Base-by-base conservation (phyloP, 2,797 vertebrate species). In the Tarsius wallacei region DNA sequence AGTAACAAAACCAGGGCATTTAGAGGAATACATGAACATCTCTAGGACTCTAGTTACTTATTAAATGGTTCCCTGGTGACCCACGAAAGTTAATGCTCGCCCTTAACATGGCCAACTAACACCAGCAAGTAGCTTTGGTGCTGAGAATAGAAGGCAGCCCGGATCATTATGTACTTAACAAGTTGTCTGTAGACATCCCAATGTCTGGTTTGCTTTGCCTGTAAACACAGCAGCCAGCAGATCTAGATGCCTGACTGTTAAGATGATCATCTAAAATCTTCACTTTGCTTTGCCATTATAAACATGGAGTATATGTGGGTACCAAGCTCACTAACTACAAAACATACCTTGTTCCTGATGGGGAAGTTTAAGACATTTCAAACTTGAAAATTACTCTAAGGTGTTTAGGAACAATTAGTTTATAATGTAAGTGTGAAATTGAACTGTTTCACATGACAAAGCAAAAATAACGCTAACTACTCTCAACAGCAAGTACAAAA, bases 11-110 rank as follows among this genome's bases (percentile, higher is more conserved):
- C 49, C 84, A 57, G 77, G 68, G 51, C 85, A 68, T 80, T 96
- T 91, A 86, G 87, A 95, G 53, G 51, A 96, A 90, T 88, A 95
- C 93, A 77, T 66, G 84, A 94, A 86, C 91, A 94, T 95, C 86
- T 91, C 91, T 81, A 90, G 95, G 89, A 31, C 49, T 83, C 87
- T 93, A 26, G 96, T 97, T 96, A 98, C 90, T 96, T 92, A 98
- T 97, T 98, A 98, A 98, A 92, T 88, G 68, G 88, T 81, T 96
- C 86, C 77, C 86, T 36, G 31, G 83, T 97, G 89, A 92, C 87
- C 74, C 81, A 71, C 0, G 9, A 90, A 83, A 96, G 93, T 93
- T 97, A 97, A 96, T 57, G n/a, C 84, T 97, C 51, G 26, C 93
- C 82, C 81, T 93, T 94, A 95, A 97, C 7, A 87, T 81, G 47